Evolutionary conservation across 2,888 invertebrate genomes (phyloP), one percentile per base, ranked within the genome.

Genomic region (Xylota segnis): DNA sequence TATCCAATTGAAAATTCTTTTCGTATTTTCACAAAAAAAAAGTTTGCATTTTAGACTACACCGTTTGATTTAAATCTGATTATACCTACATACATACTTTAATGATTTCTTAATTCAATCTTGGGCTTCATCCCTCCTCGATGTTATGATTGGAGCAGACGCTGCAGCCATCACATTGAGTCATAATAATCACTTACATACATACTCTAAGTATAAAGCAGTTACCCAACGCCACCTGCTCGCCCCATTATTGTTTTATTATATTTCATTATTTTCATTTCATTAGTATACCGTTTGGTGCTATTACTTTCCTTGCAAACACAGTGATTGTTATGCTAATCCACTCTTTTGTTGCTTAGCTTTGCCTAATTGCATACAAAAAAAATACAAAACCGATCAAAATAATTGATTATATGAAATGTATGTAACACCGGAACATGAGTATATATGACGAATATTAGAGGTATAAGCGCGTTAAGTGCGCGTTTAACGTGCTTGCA

Each of bases 401-500:
- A 34, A 70, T 43, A 40, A 14, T 61, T 32, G 29, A 52, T 61
- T 40, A 40, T 23, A 47, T 58, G 34, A 45, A 52, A 34, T 50
- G 72, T 72, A 34, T 50, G 72, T 72, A 50, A 14, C 56, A n/a
- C 32, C 43, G 32, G 61, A 16, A 45, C n/a, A 50, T 7, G 65
- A 9, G 18, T 27, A 16, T 9, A 1, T 9, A 27, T 12, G 27
- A 12, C 9, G 52, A 10, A 10, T 27, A n/a, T 14, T 23, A 27
- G 52, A 18, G 3, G 7, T 32, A 16, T 12, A 54, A n/a, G 56
- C 18, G 56, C 14, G 47, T 45, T n/a, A 9, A 9, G 34, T 56
- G 76, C 77, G 63, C 77, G 37, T 77, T 66, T 45, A 72, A 59
- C 77, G 40, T 59, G 77, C 56, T 76, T 63, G 16, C 56, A 63